These are phyloP conservation scores for Brachionus plicatilis DNA, from an alignment of 1,140 invertebrate genomes.

Conservation along the genomic window DNA sequence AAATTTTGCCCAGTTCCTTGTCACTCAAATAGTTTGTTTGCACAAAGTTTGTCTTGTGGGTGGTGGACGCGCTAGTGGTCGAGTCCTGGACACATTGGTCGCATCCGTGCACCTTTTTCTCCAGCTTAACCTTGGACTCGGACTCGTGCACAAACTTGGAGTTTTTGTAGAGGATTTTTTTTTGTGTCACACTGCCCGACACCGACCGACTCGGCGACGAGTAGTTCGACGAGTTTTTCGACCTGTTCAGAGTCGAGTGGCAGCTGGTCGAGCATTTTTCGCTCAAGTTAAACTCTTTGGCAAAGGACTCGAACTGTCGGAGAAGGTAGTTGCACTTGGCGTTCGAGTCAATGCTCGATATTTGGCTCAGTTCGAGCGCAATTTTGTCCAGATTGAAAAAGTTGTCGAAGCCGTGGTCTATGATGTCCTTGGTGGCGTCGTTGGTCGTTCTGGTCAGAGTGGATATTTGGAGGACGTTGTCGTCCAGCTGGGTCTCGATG, in stretches of 20 bases:
- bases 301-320: slow-evolving; percentile 27
- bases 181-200: neutral
- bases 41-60: slow-evolving; percentile 2
- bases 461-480: neutral
- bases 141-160: neutral
- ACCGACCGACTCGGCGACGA: neutral
- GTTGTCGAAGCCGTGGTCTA: neutral
- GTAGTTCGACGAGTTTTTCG: slow-evolving; percentile 1
- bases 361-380: slow-evolving; percentile 27
- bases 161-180: slow-evolving; percentile 10
- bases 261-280: slow-evolving; percentile 15
- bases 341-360: slow-evolving; percentile 9
- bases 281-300: slow-evolving; percentile 3
- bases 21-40: neutral
- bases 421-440: neutral
- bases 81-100: neutral
- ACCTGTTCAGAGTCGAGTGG: neutral
- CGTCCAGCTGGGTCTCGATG: neutral
- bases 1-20: neutral
- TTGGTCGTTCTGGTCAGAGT: neutral
- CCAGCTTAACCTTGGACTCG: neutral
- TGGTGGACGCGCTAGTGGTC: neutral
- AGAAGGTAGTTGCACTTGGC: slow-evolving; percentile 11
- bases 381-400: slow-evolving; percentile 37
- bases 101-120: neutral